A percentile compares a stretch with the other conserved stretches of the same genome.
phyloP scores from a whole-genome alignment of 2,797 vertebrate genomes.

The Botia almorhae region DNA sequence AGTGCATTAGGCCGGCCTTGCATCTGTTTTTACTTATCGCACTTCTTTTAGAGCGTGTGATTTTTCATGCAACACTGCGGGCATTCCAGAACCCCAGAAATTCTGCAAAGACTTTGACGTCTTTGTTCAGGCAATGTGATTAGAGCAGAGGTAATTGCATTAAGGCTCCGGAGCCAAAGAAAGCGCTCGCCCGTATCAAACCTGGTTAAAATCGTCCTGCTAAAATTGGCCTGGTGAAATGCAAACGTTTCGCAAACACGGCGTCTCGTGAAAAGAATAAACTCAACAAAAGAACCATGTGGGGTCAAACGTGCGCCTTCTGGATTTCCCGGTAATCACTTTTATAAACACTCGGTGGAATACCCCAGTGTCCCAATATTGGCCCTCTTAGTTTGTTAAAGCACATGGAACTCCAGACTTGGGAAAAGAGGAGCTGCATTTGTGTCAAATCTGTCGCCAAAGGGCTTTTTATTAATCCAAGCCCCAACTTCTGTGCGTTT shows the following conservation, averaged over 20 bases:
- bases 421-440: constrained; percentile 46
- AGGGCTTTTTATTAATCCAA: constrained; percentile 49
- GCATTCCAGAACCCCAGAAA: constrained; percentile 61
- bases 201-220: constrained; percentile 76
- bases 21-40: constrained; percentile 80
- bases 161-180: constrained; percentile 76
- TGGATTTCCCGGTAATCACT: constrained; percentile 53
- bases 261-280: constrained; percentile 66
- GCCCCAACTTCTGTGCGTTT: constrained; percentile 40
- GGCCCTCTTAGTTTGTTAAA: constrained; percentile 37
- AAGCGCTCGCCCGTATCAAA: constrained; percentile 74
- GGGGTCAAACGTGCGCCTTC: constrained; percentile 63
- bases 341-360: constrained; percentile 40
- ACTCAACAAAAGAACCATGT: constrained; percentile 53
- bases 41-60: constrained; percentile 73
- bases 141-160: constrained; percentile 83
- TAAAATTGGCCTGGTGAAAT: constrained; percentile 69
- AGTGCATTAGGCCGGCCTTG: constrained; percentile 77
- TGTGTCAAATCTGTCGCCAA: constrained; percentile 51
- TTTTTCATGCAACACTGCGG: constrained; percentile 71
- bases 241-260: constrained; percentile 74
- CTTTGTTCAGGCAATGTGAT: constrained; percentile 86
- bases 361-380: constrained; percentile 19
- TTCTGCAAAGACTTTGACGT: constrained; percentile 68
- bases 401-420: constrained; percentile 40